Evolutionary conservation across 1,140 invertebrate species (phyloP), one percentile per base, ranked within the genome.

Genomic region (Archivesica marissinica): DNA sequence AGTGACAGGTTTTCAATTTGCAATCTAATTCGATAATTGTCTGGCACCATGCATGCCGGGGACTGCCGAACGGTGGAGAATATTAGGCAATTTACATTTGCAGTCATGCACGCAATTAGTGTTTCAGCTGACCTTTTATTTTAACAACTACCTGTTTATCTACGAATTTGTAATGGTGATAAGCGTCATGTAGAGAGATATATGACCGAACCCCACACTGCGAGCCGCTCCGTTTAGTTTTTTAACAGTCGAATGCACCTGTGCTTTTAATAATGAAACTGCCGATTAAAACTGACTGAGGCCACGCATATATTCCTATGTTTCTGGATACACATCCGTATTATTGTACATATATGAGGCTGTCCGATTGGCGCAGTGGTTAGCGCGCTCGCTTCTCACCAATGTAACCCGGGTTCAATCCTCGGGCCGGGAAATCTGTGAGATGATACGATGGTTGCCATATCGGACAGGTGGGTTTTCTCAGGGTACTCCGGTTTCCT

Each of bases 91-190:
- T 72, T 79, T 79, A 23, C 30, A 79, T 64, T 79, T 35, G 59
- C 17, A 79, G 61, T 64, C 77, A 79, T 64, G 77, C 56, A 61
- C 56, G 59, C 77, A 79, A 79, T 79, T 79, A 79, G 44, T 47
- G 56, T 66, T 59, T 66, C 50, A 61, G 9, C 38, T 79, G 44
- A 50, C 59, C 59, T 61, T 79, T 61, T 61, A 33, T 66, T 41
- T 61, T 64, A 44, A 50, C 77, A 66, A 79, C 77, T 79, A 66
- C 77, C 59, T 79, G 77, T 79, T 79, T 79, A 68, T 79, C 20
- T 30, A 20, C 23, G 20, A 66, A 79, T 79, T 79, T 66, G 77
- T 68, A 64, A 59, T 79, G 61, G 77, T 66, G 77, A 79, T 79
- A 79, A 79, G 11, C 17, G 23, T 35, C 23, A 44, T 30, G 7